Evolutionary conservation across 2,888 invertebrate genomes (phyloP), one percentile per base, ranked within the genome.

Genomic region (Conistra vaccinii): DNA sequence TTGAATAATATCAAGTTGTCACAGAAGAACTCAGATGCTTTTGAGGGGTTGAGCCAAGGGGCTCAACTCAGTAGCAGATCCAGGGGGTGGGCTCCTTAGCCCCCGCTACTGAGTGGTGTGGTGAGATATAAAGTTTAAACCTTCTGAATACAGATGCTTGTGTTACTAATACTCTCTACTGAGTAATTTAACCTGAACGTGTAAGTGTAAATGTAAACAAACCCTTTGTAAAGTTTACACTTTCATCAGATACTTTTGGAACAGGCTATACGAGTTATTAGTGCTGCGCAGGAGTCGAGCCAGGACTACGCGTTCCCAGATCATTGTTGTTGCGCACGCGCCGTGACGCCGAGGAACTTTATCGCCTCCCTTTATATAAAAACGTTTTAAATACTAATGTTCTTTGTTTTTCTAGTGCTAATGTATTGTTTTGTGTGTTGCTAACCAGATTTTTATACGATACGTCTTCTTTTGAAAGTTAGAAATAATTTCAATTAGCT

Each of bases 261-360:
- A 65, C 48, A 51, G 5, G 5, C n/a, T 32, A n/a, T 55, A 55
- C 5, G 45, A 32, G 9, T 32, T n/a, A n/a, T 51, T 23, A 32
- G 17, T 12, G 6, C 32, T 76, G 71, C 74, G 69, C 85, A 85
- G 83, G 79, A 83, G 81, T 81, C 58, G 71, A 73, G 62, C 67
- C 78, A 86, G 84, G 80, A 80, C 77, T 65, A 70, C 45, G 53
- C 71, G 72, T 85, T 84, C 84, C 79, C 76, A 76, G 76, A 72
- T 84, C 87, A 89, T 90, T 90, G 89, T 90, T 83, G 86, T 85
- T 88, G 88, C 83, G 78, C 90, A 69, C 67, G 53, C 72, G 78
- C 83, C 90, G 89, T 89, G 87, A 88, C 90, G 81, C 69, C 69
- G 69, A 76, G 85, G 78, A 73, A 83, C 76, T 58, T 76, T 81